Evolutionary conservation across 2,888 invertebrate genomes (phyloP).

Genomic region (Deilephila elpenor): DNA sequence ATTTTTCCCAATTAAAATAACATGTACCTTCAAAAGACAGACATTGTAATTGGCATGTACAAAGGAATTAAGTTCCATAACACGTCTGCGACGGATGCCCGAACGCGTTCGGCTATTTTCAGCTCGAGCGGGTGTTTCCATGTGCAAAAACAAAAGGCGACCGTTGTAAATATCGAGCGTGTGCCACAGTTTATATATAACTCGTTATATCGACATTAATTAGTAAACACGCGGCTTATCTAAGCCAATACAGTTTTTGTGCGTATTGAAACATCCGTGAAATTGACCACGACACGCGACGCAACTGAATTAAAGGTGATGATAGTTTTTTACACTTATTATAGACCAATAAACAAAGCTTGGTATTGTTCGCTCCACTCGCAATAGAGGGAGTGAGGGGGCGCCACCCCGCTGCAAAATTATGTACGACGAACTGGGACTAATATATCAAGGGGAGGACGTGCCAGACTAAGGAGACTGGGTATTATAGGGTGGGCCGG

Average conservation of each 20-base stretch:
- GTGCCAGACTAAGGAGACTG: constrained; percentile 84
- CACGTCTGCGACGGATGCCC: constrained; percentile 34
- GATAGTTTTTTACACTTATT: constrained; percentile 63
- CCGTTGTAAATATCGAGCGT: constrained; percentile 20
- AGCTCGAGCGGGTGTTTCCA: constrained; percentile 36
- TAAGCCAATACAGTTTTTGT: constrained; percentile 22
- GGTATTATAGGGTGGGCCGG: constrained; percentile 82
- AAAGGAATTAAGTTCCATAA: constrained; percentile 32
- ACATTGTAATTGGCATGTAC: constrained; percentile 33
- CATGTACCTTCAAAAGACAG: constrained; percentile 8
- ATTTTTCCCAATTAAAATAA: neutral
- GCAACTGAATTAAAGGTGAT: constrained; percentile 2
- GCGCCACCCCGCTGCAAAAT: constrained; percentile 79
- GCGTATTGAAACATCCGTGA: neutral
- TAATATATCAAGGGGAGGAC: constrained; percentile 85
- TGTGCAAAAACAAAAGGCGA: constrained; percentile 28
- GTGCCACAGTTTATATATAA: constrained; percentile 24
- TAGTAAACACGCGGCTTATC: constrained; percentile 21
- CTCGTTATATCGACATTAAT: constrained; percentile 24
- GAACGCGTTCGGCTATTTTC: constrained; percentile 39
- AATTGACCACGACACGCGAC: neutral
- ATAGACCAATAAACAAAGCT: constrained; percentile 81
- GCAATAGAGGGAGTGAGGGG: constrained; percentile 62
- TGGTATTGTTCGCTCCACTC: constrained; percentile 78
- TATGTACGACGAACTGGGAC: constrained; percentile 85